Evolutionary conservation across 2,113 vertebrate species (phyloP), one percentile per base, ranked within the genome.

Genomic region (Dicrurus megarhynchus): DNA sequence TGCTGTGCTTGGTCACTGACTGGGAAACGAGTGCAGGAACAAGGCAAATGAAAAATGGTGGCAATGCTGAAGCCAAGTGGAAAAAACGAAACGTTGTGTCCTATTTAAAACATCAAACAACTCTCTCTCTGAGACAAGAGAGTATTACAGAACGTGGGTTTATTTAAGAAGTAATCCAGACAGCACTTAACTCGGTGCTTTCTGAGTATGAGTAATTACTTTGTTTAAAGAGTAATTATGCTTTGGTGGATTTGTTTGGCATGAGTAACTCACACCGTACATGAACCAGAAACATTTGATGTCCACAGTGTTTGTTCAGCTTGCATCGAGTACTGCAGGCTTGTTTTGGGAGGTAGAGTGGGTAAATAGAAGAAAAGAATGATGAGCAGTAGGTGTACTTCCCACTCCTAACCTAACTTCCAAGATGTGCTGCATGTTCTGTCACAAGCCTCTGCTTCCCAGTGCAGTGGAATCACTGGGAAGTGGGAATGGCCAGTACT

Each of bases 121-220:
- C 10, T 75, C 53, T 67, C 18, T 65, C 68, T 61, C 63, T 74
- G 67, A 85, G 71, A 86, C 59, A 83, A 88, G 21, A 67, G 37
- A 70, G 21, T 46, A 81, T 92, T 92, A 77, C 28, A 71, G 82
- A 61, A 55, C n/a, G n/a, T 75, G 2, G 4, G 35, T 94, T 96
- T 96, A 68, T 87, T 84, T 96, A 86, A 94, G 75, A 79, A 87
- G 57, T 57, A 84, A 94, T 95, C 59, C 68, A 90, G 76, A 60
- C 52, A 84, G 59, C 69, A 42, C 60, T 93, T 83, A 80, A 74
- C 37, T 86, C 0, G 0, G 28, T 94, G 61, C 39, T 78, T 75
- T 89, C 35, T 61, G 44, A 91, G 65, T 75, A 81, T 17, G 18
- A 92, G 32, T 87, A 92, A 92, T 87, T 89, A 50, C 60, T 92